phyloP scores from a whole-genome alignment of 2,113 vertebrate species.

The Aptenodytes forsteri region DNA sequence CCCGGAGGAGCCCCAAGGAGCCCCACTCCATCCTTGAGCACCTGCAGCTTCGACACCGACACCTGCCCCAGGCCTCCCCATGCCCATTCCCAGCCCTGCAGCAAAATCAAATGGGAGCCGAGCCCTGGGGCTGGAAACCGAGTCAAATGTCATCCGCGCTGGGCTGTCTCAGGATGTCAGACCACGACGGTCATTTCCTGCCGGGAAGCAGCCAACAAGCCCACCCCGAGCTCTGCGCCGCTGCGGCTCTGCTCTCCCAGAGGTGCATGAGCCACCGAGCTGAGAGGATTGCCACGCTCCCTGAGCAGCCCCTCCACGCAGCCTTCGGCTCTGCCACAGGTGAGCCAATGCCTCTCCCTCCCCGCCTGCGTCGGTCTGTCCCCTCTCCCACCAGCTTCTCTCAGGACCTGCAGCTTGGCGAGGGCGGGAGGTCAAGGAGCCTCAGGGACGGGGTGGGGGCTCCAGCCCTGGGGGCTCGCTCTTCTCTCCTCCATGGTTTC shows the following conservation, averaged over 20 bases:
- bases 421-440: background rate
- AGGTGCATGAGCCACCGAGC: background rate
- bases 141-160: background rate
- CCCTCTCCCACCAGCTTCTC: background rate
- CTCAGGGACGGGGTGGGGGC: accelerated
- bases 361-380: background rate
- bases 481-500: background rate
- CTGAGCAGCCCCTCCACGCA: background rate
- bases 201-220: background rate
- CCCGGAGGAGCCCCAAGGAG: no score
- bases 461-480: background rate
- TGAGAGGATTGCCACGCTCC: background rate
- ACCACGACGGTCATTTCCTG: slow-evolving; percentile 65
- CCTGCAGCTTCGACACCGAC: background rate
- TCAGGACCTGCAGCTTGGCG: background rate
- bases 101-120: background rate
- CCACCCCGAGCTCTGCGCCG: background rate
- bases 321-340: background rate
- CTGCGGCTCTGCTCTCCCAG: background rate
- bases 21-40: background rate
- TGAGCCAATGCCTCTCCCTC: background rate
- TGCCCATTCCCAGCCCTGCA: accelerated
- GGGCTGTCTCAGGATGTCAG: slow-evolving; percentile 56
- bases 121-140: background rate
- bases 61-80: background rate